Evolutionary conservation across 2,113 vertebrate species (phyloP), one percentile per base, ranked within the genome.

Genomic region (Triplophysa rosa): DNA sequence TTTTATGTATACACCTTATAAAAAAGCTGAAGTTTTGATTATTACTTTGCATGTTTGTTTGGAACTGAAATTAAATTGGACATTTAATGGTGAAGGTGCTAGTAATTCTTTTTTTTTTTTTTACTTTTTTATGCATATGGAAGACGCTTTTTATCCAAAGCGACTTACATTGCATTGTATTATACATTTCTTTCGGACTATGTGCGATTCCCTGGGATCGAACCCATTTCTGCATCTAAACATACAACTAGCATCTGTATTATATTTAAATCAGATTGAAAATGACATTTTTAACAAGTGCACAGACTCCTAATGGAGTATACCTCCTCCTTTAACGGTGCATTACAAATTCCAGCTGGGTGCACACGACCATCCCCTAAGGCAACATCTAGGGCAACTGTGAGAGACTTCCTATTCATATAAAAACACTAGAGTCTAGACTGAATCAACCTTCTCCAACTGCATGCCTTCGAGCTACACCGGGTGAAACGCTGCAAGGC

Each of bases 401-500:
- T 33, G 29, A 65, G 63, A 64, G 33, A 70, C 61, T 68, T 56
- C 65, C 65, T 69, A 23, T 29, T 70, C 47, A 65, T 65, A 49
- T 52, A 59, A 66, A 24, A 29, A 75, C 70, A 58, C 14, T 70
- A 76, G 69, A 67, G 59, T 59, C 69, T 37, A 61, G 23, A 71
- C 67, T 62, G 23, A 42, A 8, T 67, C 71, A 49, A 23, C 40
- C 52, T 71, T 77, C 58, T 66, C 29, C 40, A 42, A 81, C 14
- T 33, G 40, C 42, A 64, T 67, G 47, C 54, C 68, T 67, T 29
- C 13, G 13, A 76, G 81, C 65, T 26, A 77, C 2, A 71, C 23
- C 42, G 10, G 11, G 42, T 45, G 42, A 45, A 12, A 1, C 14
- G 24, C 19, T 17, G 29, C 12, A 5, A 71, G 54, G 29, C 23